Conservation (phyloP, 37 sponge, comb jelly and placozoan species). For the Ianthella basta region DNA sequence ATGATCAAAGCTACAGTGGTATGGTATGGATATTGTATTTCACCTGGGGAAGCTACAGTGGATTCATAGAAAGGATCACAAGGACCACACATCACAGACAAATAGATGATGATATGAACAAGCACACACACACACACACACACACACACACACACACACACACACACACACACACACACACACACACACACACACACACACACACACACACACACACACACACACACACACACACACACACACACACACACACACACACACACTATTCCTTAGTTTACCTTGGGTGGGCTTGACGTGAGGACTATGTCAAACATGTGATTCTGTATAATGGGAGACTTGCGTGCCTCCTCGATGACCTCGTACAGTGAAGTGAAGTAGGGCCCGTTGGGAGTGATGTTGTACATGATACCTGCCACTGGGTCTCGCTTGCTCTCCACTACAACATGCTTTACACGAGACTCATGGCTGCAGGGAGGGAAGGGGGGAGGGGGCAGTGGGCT, state of each 20-base stretch:
- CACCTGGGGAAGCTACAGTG: no score
- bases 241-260: background rate
- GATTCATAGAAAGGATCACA: no score
- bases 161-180: no score
- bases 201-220: no score
- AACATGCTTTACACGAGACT: slow-evolving; percentile 69
- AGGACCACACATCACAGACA: no score
- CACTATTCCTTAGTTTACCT: slow-evolving; percentile 38
- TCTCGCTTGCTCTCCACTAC: slow-evolving; percentile 75
- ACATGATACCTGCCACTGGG: slow-evolving; percentile 68
- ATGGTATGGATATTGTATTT: no score
- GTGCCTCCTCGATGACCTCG: slow-evolving; percentile 74
- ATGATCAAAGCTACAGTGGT: no score
- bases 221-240: background rate
- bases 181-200: no score
- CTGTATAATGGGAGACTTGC: slow-evolving; percentile 58
- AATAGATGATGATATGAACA: no score
- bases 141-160: no score
- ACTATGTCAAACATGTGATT: slow-evolving; percentile 73
- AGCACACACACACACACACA: no score
- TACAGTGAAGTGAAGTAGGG: slow-evolving; percentile 68
- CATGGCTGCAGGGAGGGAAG: slow-evolving; percentile 49
- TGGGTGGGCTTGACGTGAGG: slow-evolving; percentile 63
- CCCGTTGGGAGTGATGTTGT: slow-evolving; percentile 76
- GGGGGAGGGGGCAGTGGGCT: background rate